phyloP scores from a whole-genome alignment of 2,888 invertebrate genomes.

The Ophion slaviceki region DNA sequence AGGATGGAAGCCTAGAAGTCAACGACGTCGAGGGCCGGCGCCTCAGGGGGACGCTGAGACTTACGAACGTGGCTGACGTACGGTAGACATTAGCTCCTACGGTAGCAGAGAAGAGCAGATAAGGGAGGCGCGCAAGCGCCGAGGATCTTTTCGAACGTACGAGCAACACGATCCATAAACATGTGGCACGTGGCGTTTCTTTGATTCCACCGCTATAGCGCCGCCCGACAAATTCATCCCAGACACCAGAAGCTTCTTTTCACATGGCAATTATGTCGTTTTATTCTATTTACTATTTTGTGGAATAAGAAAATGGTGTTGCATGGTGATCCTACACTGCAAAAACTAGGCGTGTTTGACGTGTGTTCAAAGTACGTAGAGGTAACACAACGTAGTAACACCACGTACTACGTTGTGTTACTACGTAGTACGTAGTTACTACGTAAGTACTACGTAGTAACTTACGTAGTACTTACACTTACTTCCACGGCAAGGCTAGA shows the following conservation, averaged over 20 bases:
- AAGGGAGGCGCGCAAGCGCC: constrained; percentile 28
- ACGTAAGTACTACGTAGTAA: no score
- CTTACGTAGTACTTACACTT: no score
- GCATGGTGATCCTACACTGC: no score
- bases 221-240: background rate
- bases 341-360: no score
- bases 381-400: no score
- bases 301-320: no score
- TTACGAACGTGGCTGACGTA: constrained; percentile 35
- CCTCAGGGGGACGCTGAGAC: constrained; percentile 11
- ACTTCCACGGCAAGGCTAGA: no score
- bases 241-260: background rate
- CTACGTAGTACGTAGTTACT: no score
- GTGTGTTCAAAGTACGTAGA: no score
- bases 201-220: background rate
- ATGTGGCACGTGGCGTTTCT: constrained; percentile 53
- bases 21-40: constrained; percentile 36
- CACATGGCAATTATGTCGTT: background rate
- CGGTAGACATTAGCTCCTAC: constrained; percentile 44
- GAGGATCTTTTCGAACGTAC: constrained; percentile 19
- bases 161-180: constrained; percentile 30
- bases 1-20: constrained; percentile 21
- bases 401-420: no score
- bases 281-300: background rate
- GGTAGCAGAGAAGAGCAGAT: constrained; percentile 42